Conservation (phyloP, 2,888 invertebrate genomes). For the Lampropteryx suffumata region DNA sequence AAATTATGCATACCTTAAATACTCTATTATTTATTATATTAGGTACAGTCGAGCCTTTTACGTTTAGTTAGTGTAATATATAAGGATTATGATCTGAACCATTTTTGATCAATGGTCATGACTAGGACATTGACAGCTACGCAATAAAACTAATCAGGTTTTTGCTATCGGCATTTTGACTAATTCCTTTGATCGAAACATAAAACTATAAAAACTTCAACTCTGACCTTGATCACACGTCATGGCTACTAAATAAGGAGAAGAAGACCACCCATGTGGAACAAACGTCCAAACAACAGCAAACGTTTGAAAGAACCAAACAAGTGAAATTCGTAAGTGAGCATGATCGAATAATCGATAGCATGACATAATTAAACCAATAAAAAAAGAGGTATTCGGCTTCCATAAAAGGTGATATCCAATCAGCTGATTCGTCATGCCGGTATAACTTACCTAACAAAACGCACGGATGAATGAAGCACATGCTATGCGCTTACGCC, state of each 20-base stretch:
- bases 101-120: too few relatives aligned
- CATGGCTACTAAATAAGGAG: constrained; percentile 22
- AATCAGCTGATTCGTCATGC: constrained; percentile 50
- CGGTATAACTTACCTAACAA: constrained; percentile 61
- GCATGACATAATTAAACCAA: constrained; percentile 5
- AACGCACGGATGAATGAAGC: constrained; percentile 57
- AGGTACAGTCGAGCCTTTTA: too few relatives aligned
- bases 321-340: constrained; percentile 4
- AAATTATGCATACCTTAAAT: too few relatives aligned
- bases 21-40: too few relatives aligned
- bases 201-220: constrained; percentile 4
- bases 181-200: constrained; percentile 11
- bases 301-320: constrained; percentile 2
- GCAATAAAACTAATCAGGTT: neutral
- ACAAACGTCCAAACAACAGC: neutral
- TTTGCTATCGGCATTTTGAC: constrained; percentile 1
- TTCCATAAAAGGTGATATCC: constrained; percentile 18
- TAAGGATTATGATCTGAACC: too few relatives aligned
- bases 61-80: too few relatives aligned
- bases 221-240: constrained; percentile 14
- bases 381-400: constrained; percentile 15
- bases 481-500: constrained; percentile 58
- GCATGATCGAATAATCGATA: constrained; percentile 4
- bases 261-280: constrained; percentile 13
- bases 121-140: neutral